Conservation (phyloP, 2,797 vertebrate genomes). For the Ispidina lecontei region DNA sequence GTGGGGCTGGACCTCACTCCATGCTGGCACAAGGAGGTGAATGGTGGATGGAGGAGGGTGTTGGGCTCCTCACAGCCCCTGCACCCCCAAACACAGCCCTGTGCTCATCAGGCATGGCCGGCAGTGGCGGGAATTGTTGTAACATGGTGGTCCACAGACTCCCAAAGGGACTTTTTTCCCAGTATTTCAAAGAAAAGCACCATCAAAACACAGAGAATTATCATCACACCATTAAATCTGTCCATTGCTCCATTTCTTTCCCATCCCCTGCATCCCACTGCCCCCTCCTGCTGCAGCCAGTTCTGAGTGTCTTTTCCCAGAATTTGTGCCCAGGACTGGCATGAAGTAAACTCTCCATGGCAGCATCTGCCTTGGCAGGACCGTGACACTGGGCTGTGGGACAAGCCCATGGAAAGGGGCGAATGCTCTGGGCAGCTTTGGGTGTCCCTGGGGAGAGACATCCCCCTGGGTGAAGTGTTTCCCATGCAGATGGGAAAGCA, state of each 20-base stretch:
- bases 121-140: neutral
- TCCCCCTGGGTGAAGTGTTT: neutral
- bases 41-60: neutral
- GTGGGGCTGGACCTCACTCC: neutral
- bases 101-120: neutral
- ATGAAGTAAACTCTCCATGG: neutral
- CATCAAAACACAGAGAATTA: neutral
- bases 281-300: neutral
- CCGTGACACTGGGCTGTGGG: accelerated
- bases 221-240: accelerated
- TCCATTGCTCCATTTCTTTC: neutral
- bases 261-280: neutral
- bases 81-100: neutral
- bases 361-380: neutral
- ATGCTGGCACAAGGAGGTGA: neutral
- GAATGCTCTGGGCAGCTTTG: neutral
- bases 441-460: neutral
- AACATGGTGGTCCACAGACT: accelerated
- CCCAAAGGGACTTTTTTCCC: neutral
- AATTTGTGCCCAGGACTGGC: neutral
- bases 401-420: neutral
- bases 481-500: neutral
- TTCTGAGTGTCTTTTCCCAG: neutral
- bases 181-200: neutral
- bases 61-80: neutral